These are phyloP conservation scores for Agrotis segetum DNA, from an alignment of 2,888 invertebrate genomes.

Conservation along the genomic window DNA sequence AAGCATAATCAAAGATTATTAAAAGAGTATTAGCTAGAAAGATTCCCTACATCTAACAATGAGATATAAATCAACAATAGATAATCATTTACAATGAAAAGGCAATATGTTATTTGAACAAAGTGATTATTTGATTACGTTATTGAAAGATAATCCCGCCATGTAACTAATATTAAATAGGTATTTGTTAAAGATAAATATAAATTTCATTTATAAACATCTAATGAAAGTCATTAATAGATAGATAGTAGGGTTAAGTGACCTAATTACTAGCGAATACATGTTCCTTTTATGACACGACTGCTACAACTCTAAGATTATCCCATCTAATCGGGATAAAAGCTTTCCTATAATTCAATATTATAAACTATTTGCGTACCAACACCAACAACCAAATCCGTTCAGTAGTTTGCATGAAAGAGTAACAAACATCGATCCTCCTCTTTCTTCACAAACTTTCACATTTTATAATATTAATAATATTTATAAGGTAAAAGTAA, in stretches of 20 bases:
- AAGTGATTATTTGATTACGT: not conserved
- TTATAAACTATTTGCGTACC: too few species aligned
- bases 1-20: not conserved
- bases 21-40: constrained; percentile 2
- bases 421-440: too few species aligned
- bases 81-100: constrained; percentile 3
- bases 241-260: not conserved
- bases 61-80: constrained; percentile 26
- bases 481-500: too few species aligned
- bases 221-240: not conserved
- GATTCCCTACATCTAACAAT: constrained; percentile 5
- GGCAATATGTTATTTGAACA: not conserved
- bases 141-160: not conserved
- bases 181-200: not conserved
- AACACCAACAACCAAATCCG: too few species aligned
- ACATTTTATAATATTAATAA: too few species aligned
- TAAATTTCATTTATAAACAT: not conserved
- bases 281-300: not conserved
- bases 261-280: not conserved
- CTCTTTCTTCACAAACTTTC: too few species aligned
- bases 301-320: too few species aligned
- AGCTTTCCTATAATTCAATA: too few species aligned
- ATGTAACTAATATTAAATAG: too few species aligned
- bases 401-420: too few species aligned
- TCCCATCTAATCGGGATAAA: too few species aligned